Percentiles rank a stretch among this genome's conserved stretches.
Evolutionary conservation across 2,113 vertebrate species (phyloP).

Genomic region (Pollimyrus isidori): DNA sequence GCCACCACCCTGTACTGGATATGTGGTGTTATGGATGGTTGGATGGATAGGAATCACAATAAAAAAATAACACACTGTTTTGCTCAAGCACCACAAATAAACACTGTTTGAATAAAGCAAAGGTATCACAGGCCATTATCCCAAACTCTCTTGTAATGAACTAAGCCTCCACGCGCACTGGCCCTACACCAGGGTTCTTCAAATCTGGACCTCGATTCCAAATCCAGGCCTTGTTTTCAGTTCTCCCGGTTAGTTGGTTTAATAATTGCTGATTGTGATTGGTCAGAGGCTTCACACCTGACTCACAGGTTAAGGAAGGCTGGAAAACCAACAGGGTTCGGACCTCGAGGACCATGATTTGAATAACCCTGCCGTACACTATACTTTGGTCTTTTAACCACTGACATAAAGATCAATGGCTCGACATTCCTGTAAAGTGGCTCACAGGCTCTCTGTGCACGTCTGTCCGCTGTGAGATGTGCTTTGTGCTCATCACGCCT

Average conservation of each 20-base stretch:
- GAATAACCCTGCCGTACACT: not conserved
- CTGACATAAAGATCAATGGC: conserved; percentile 1
- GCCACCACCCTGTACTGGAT: not conserved
- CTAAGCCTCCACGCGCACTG: not conserved
- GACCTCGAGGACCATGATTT: too few species aligned
- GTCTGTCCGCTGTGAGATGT: not conserved
- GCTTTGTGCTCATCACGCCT: conserved; percentile 32
- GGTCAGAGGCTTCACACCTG: too few species aligned
- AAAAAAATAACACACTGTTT: not conserved
- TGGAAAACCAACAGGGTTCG: too few species aligned
- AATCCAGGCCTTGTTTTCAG: too few species aligned
- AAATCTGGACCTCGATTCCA: too few species aligned
- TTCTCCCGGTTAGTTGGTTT: too few species aligned
- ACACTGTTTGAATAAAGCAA: not conserved
- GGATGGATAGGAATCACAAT: not conserved
- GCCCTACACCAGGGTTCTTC: not conserved
- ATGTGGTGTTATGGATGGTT: not conserved
- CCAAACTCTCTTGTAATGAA: not conserved
- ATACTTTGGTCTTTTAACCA: not conserved
- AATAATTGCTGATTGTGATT: too few species aligned
- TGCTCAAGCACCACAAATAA: not conserved
- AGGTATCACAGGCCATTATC: not conserved
- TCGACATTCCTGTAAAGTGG: not conserved
- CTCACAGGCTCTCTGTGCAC: not conserved
- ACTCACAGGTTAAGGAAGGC: too few species aligned